Evolutionary conservation across 2,113 vertebrate genomes (phyloP), one percentile per base, ranked within the genome.

Genomic region (Haplotaxodon microlepis): DNA sequence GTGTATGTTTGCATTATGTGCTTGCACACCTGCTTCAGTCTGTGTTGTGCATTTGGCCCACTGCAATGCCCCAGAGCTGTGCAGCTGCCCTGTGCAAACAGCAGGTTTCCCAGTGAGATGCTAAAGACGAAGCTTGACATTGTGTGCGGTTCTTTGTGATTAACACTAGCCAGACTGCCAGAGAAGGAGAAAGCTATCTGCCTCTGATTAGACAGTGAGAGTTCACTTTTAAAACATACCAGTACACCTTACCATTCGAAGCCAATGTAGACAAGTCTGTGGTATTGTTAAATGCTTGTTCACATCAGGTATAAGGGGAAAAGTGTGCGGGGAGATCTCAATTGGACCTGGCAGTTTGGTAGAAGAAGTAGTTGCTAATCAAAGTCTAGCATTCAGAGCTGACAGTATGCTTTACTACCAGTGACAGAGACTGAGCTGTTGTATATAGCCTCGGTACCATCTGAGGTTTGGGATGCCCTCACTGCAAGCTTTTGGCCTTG

Each of bases 1-100:
- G 81, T 84, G 81, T 85, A 24, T 90, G 89, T 92, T 93, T 90
- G 73, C 57, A 71, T 85, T 79, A 80, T 92, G 76, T 86, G 81
- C 93, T 89, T 92, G 87, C 86, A 81, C 90, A 94, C 91, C 89
- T 94, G 88, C 86, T 80, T 82, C 36, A 85, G 4, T 89, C 24
- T 88, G 79, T 54, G 45, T 27, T 47, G 80, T 84, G 84, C 73
- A 21, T 85, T 61, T 85, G n/a, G 59, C 56, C 24, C 16, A 31
- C 63, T 81, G 61, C 88, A 42, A 78, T 81, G 88, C 84, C 88
- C 61, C 50, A 36, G 80, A 86, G 88, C 82, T 63, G 24, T 81
- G 87, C 88, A 89, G 63, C 87, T 85, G 50, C 84, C 82, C 90
- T 90, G 71, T 61, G 19, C 69, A 87, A 91, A 86, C 81, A 91